Evolutionary conservation across 1,140 invertebrate genomes (phyloP).

Genomic region (Heliconius hermathena): DNA sequence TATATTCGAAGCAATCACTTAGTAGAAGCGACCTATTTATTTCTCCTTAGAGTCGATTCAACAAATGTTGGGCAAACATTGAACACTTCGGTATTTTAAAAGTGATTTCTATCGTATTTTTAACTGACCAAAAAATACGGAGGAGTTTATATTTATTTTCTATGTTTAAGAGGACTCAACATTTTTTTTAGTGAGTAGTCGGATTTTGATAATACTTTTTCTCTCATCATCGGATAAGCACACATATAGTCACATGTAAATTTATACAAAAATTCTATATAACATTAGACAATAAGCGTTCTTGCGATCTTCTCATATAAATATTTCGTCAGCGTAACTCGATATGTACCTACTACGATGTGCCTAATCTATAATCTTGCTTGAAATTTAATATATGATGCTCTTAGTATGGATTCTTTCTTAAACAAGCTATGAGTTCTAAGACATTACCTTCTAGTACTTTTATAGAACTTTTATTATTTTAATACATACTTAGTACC

Average conservation of each 20-base stretch:
- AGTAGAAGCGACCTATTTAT: neutral
- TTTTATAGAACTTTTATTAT: neutral
- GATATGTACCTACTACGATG: slow-evolving; percentile 23
- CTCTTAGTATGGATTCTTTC: slow-evolving; percentile 28
- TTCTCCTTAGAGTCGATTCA: neutral
- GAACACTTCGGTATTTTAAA: neutral
- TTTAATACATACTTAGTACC: neutral
- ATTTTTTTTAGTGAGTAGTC: too few species aligned
- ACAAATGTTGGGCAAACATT: neutral
- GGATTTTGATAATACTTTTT: too few species aligned
- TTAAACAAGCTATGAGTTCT: neutral
- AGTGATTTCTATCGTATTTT: neutral
- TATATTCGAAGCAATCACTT: slow-evolving; percentile 5
- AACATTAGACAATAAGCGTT: neutral
- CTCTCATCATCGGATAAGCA: too few species aligned
- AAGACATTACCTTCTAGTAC: neutral
- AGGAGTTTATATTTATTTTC: too few species aligned
- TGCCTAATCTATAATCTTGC: slow-evolving; percentile 36
- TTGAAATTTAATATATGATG: slow-evolving; percentile 30
- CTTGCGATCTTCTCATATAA: neutral
- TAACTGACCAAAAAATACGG: neutral
- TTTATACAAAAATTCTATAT: too few species aligned
- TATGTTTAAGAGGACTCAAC: too few species aligned
- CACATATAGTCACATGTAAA: too few species aligned
- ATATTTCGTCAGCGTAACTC: slow-evolving; percentile 24